Evolutionary conservation across 2,888 invertebrate genomes (phyloP).

Genomic region (Scaptomyza caliginosa): DNA sequence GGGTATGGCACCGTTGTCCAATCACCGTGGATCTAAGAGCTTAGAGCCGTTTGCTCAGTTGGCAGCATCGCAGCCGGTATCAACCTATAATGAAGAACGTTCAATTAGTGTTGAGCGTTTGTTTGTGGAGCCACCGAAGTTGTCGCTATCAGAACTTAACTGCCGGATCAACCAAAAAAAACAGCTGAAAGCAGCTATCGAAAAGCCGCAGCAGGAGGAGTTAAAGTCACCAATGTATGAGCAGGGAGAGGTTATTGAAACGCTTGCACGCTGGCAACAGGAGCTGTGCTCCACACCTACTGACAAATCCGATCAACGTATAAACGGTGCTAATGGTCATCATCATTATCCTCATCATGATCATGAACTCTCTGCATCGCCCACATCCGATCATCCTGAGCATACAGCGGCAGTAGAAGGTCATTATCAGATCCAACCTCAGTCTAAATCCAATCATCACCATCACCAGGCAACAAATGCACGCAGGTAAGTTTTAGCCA

Average conservation of each 20-base stretch:
- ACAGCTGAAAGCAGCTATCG: background rate
- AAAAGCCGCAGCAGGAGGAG: conserved; percentile 5
- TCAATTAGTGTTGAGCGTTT: conserved; percentile 36
- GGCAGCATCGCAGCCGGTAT: conserved; percentile 1
- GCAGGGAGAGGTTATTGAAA: conserved; percentile 45
- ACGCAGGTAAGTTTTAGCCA: conserved; percentile 76
- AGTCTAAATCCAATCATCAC: conserved; percentile 38
- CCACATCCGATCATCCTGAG: conserved; percentile 28
- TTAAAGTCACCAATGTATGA: conserved; percentile 19
- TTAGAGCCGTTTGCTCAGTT: conserved; percentile 24
- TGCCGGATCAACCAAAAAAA: conserved; percentile 14
- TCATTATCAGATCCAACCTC: conserved; percentile 28
- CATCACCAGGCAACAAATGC: conserved; percentile 72
- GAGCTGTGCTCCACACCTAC: conserved; percentile 49
- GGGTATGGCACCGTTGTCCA: conserved; percentile 38
- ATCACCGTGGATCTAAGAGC: conserved; percentile 38
- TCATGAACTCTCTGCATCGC: conserved; percentile 25
- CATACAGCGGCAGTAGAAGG: conserved; percentile 42
- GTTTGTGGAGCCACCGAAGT: conserved; percentile 48
- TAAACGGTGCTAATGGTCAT: conserved; percentile 60
- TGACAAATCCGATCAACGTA: conserved; percentile 31
- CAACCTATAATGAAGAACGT: conserved; percentile 9
- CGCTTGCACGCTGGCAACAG: conserved; percentile 59
- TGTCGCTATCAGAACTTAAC: conserved; percentile 26
- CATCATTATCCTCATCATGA: conserved; percentile 27